Evolutionary conservation across 2,888 invertebrate species (phyloP).

Genomic region (Cylloceria caligata): DNA sequence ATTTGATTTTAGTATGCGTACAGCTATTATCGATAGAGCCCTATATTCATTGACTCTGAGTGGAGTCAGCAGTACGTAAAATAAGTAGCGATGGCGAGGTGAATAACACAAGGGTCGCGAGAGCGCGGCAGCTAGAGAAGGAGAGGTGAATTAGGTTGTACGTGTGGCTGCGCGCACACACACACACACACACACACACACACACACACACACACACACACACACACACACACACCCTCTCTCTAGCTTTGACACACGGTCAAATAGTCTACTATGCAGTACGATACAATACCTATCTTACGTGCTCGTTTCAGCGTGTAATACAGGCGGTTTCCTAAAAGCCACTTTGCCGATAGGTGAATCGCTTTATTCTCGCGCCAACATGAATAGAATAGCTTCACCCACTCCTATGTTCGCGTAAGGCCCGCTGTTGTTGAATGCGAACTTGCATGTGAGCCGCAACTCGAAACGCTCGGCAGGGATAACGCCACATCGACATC

Average conservation of each 20-base stretch:
- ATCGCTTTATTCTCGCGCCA: constrained; percentile 58
- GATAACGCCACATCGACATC: constrained; percentile 48
- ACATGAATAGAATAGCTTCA: constrained; percentile 33
- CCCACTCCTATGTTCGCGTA: constrained; percentile 2
- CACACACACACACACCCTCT: neutral
- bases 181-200: neutral
- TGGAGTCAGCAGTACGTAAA: constrained; percentile 4
- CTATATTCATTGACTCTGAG: constrained; percentile 17
- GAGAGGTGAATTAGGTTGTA: constrained; percentile 17
- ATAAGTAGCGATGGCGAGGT: constrained; percentile 19
- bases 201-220: neutral
- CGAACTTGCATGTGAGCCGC: constrained; percentile 12
- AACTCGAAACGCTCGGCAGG: constrained; percentile 11
- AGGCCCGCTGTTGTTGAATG: constrained; percentile 10
- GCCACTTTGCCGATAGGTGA: constrained; percentile 67
- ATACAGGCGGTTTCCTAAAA: constrained; percentile 64
- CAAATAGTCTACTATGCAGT: constrained; percentile 1
- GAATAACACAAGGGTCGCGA: constrained; percentile 9
- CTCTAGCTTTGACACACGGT: constrained; percentile 3
- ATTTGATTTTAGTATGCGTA: constrained; percentile 6
- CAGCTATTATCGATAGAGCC: constrained; percentile 16
- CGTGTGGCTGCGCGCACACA: neutral
- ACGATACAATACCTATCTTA: constrained; percentile 30
- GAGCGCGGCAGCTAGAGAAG: neutral
- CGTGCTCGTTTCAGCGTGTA: constrained; percentile 54